Conservation (phyloP, 2,113 vertebrate genomes). For the Oreocharis arfaki region DNA sequence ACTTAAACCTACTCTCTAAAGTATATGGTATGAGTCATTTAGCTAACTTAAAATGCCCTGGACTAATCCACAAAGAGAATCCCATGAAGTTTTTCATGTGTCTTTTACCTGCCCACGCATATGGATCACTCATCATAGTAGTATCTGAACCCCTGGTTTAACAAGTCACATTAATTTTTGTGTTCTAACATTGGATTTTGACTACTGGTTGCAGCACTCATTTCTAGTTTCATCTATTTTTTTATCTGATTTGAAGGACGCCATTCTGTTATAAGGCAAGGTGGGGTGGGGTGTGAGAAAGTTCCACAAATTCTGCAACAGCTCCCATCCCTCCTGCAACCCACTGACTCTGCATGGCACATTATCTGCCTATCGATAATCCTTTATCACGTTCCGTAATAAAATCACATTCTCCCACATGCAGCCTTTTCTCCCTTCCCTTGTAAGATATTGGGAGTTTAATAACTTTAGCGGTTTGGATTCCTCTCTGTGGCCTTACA, state of each 20-base stretch:
- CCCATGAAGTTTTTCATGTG: background rate
- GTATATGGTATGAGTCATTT: background rate
- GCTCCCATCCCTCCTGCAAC: conserved; percentile 48
- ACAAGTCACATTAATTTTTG: background rate
- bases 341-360: conserved; percentile 28
- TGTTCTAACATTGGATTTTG: background rate
- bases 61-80: background rate
- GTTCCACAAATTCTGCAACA: conserved; percentile 53
- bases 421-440: background rate
- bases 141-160: background rate
- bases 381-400: background rate
- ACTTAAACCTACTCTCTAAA: background rate
- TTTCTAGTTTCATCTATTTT: background rate
- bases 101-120: background rate
- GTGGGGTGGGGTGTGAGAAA: background rate
- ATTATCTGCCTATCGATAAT: background rate
- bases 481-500: background rate
- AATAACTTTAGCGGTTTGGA: background rate
- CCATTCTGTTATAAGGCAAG: background rate
- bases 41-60: conserved; percentile 5
- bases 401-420: background rate
- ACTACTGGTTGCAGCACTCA: background rate
- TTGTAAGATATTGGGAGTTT: background rate
- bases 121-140: background rate
- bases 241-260: conserved; percentile 7